Conservation (phyloP, 2,797 vertebrate genomes). For the Catostomus latipinnis region DNA sequence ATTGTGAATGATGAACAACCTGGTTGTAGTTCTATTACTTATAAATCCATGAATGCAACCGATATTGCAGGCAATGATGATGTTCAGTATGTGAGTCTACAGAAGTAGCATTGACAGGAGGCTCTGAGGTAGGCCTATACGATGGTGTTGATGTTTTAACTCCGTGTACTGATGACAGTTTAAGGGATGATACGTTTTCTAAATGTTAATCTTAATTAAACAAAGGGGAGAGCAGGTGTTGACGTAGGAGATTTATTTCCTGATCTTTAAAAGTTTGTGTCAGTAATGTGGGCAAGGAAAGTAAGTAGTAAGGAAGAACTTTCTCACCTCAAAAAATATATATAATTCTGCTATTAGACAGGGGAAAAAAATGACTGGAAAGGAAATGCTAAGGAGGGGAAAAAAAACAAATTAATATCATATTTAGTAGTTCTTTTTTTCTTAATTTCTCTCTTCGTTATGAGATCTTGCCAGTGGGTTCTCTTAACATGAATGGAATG, state of each 20-base stretch:
- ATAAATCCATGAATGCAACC: too few species aligned
- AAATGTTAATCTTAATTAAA: neutral
- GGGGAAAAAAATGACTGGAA: neutral
- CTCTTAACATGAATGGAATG: too few species aligned
- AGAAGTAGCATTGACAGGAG: too few species aligned
- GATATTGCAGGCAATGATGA: too few species aligned
- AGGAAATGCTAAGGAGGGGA: neutral
- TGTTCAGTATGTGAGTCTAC: too few species aligned
- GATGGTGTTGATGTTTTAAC: too few species aligned
- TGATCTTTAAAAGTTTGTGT: slow-evolving; percentile 8
- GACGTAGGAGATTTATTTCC: neutral
- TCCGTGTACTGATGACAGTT: too few species aligned
- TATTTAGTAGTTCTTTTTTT: neutral
- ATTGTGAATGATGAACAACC: too few species aligned
- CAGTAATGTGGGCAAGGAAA: slow-evolving; percentile 8
- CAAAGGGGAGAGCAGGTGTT: slow-evolving; percentile 7
- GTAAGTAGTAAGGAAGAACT: neutral
- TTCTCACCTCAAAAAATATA: neutral
- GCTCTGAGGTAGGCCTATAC: too few species aligned
- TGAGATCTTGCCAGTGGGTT: neutral
- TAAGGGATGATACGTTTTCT: too few species aligned
- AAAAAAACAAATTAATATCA: neutral
- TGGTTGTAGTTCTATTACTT: too few species aligned
- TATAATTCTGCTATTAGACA: neutral
- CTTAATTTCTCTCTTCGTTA: neutral